Percentiles rank a stretch among this genome's conserved stretches.
phyloP scores from a whole-genome alignment of 2,113 vertebrate genomes.

The Cyprinodon brontotheroides region DNA sequence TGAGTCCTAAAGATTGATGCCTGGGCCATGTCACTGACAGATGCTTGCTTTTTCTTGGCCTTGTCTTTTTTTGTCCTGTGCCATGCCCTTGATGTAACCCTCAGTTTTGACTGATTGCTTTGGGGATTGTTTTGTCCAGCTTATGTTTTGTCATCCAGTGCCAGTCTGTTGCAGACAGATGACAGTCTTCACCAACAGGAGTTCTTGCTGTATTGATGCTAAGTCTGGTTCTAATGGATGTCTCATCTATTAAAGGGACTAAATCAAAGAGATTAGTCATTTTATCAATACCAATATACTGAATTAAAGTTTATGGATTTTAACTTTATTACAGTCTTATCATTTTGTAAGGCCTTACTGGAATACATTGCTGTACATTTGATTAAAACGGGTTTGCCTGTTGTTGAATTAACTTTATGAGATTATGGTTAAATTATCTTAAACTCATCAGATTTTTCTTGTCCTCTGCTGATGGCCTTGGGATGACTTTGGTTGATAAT shows the following conservation, averaged over 20 bases:
- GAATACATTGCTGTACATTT: neutral
- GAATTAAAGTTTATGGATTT: neutral
- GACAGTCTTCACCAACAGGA: constrained; percentile 28
- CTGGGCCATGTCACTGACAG: constrained; percentile 4
- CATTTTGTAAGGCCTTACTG: neutral
- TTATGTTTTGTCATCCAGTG: constrained; percentile 17
- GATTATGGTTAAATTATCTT: neutral
- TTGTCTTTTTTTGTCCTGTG: neutral
- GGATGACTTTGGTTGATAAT: neutral
- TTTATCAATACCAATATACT: neutral
- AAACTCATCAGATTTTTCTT: neutral
- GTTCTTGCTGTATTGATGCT: constrained; percentile 36
- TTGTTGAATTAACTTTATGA: neutral
- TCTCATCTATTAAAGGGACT: neutral
- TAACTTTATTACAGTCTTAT: neutral
- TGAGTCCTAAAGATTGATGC: constrained; percentile 1
- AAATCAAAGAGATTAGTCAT: neutral
- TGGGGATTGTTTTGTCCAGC: constrained; percentile 18
- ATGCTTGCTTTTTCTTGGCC: neutral
- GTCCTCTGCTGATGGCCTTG: neutral
- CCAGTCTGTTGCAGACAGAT: constrained; percentile 30
- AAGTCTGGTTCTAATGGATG: neutral
- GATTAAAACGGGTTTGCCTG: neutral
- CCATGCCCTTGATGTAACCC: constrained; percentile 8
- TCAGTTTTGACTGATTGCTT: constrained; percentile 22